These are phyloP conservation scores for Aphyosemion australe DNA, from an alignment of 2,113 vertebrate species.

Conservation along the genomic window DNA sequence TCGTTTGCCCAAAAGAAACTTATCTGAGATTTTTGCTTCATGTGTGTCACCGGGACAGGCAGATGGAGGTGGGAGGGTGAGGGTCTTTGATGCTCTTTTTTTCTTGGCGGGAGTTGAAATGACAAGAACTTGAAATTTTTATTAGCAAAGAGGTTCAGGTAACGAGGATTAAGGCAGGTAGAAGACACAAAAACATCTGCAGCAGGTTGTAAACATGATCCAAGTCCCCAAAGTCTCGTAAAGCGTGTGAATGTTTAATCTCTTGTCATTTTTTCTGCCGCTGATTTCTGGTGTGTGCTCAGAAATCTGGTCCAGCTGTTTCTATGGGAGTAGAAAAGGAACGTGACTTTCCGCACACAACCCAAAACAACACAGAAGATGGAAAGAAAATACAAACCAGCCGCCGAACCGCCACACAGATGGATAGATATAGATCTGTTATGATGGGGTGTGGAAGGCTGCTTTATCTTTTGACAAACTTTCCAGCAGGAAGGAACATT, in stretches of 20 bases:
- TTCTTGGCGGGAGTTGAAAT: conserved; percentile 63
- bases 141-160: conserved; percentile 40
- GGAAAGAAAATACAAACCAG: not conserved
- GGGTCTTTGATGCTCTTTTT: conserved; percentile 56
- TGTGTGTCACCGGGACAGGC: conserved; percentile 34
- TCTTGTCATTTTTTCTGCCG: not conserved
- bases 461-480: not conserved
- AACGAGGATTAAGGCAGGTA: conserved; percentile 15
- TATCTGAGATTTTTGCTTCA: not conserved
- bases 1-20: conserved; percentile 13
- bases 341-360: not conserved
- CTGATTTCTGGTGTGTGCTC: not conserved
- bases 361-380: not conserved
- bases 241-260: not conserved
- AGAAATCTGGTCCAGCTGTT: not conserved
- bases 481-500: conserved; percentile 3
- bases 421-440: conserved; percentile 4
- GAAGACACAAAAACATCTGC: not conserved
- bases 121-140: conserved; percentile 47
- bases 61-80: conserved; percentile 51
- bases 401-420: too few relatives aligned
- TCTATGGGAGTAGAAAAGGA: too few relatives aligned
- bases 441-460: not conserved
- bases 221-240: not conserved
- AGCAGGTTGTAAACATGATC: not conserved